phyloP scores from a whole-genome alignment of 1,140 invertebrate species.

The Reticulitermes speratus region DNA sequence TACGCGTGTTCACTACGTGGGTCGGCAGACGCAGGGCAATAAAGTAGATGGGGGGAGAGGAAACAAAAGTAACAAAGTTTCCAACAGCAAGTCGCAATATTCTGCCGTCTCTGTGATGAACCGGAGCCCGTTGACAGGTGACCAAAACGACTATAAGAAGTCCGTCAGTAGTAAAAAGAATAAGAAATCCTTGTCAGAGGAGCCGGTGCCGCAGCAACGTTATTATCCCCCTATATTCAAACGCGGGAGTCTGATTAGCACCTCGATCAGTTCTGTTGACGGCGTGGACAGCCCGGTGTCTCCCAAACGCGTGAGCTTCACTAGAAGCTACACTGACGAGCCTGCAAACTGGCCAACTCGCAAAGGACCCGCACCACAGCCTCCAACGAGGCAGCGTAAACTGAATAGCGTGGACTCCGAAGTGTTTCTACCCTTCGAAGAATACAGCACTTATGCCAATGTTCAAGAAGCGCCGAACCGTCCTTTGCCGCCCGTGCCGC shows the following conservation, averaged over 20 bases:
- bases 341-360: constrained; percentile 52
- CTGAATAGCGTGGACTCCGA: constrained; percentile 33
- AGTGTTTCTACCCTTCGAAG: constrained; percentile 34
- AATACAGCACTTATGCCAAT: constrained; percentile 38
- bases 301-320: constrained; percentile 55
- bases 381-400: constrained; percentile 50
- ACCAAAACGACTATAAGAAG: background rate
- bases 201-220: background rate
- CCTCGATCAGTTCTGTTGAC: constrained; percentile 38
- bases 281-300: constrained; percentile 33
- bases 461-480: constrained; percentile 37
- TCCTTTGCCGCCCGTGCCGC: constrained; percentile 43
- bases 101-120: background rate
- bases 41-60: too few relatives aligned
- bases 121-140: background rate
- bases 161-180: background rate
- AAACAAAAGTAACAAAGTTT: background rate
- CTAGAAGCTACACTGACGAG: constrained; percentile 40
- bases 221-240: constrained; percentile 52
- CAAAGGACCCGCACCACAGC: constrained; percentile 54
- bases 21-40: background rate
- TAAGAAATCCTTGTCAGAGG: background rate
- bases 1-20: background rate
- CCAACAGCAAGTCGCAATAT: background rate
- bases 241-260: constrained; percentile 50